Percentiles rank a stretch among this genome's conserved stretches.
phyloP scores from a whole-genome alignment of 2,888 invertebrate species.

The Eurois occulta region DNA sequence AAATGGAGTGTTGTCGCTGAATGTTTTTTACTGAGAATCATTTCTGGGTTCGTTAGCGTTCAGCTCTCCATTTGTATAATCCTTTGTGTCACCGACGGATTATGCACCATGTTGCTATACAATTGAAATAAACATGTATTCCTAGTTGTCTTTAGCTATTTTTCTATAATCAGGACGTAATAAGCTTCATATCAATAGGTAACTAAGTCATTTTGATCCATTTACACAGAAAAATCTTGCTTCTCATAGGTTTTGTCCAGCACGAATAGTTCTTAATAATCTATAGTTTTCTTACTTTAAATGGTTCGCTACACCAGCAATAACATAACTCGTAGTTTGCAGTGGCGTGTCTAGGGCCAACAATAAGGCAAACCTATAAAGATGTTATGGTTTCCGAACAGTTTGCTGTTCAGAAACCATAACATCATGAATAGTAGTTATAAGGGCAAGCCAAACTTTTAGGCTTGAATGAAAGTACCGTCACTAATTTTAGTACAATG shows the following conservation, averaged over 20 bases:
- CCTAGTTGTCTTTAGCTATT: conserved; percentile 4
- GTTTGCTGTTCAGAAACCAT: no score
- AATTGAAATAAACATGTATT: conserved; percentile 23
- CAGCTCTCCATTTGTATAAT: conserved; percentile 27
- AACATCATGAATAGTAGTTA: no score
- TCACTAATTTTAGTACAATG: conserved; percentile 36
- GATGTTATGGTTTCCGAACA: no score
- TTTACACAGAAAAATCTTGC: conserved; percentile 18
- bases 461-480: background rate
- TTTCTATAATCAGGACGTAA: conserved; percentile 11
- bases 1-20: conserved; percentile 19
- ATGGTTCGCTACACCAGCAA: conserved; percentile 5
- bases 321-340: conserved; percentile 2
- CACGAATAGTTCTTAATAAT: conserved; percentile 5
- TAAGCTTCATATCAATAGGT: conserved; percentile 47
- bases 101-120: background rate
- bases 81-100: conserved; percentile 26
- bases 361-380: no score
- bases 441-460: no score
- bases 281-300: conserved; percentile 1
- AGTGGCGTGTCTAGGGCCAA: no score
- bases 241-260: background rate
- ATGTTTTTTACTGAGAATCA: background rate
- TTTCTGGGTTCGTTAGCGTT: conserved; percentile 11
- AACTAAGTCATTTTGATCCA: conserved; percentile 38